Percentiles rank a stretch among this genome's conserved stretches.
phyloP scores from a whole-genome alignment of 2,797 vertebrate species.

The Channallabes apus region DNA sequence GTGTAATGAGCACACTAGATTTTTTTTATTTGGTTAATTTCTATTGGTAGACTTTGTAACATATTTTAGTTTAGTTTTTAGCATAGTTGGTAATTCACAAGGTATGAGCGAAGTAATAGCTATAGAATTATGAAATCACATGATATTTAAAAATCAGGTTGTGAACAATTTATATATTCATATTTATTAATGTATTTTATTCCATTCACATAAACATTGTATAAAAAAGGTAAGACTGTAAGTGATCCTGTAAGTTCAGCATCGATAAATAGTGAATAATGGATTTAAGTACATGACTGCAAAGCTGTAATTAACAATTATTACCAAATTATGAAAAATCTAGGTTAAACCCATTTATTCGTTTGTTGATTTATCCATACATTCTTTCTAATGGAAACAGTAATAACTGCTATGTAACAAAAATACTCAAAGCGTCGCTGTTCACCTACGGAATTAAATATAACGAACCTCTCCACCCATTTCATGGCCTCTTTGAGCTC shows the following conservation, averaged over 20 bases:
- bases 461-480: constrained; percentile 15
- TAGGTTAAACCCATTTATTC: too few relatives aligned
- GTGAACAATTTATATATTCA: neutral
- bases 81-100: too few relatives aligned
- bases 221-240: neutral
- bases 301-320: neutral
- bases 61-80: too few relatives aligned
- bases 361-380: neutral
- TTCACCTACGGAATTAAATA: constrained; percentile 28
- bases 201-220: too few relatives aligned
- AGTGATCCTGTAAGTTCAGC: neutral
- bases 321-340: neutral
- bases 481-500: neutral
- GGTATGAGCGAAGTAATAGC: too few relatives aligned
- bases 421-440: constrained; percentile 46
- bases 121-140: too few relatives aligned
- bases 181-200: neutral
- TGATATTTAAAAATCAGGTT: neutral
- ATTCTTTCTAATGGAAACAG: too few relatives aligned
- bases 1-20: too few relatives aligned
- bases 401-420: constrained; percentile 5
- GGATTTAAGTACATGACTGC: neutral
- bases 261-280: neutral
- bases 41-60: too few relatives aligned
- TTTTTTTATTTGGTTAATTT: too few relatives aligned